Evolutionary conservation across 2,797 vertebrate species (phyloP).

Genomic region (Scomberomorus guttatus): DNA sequence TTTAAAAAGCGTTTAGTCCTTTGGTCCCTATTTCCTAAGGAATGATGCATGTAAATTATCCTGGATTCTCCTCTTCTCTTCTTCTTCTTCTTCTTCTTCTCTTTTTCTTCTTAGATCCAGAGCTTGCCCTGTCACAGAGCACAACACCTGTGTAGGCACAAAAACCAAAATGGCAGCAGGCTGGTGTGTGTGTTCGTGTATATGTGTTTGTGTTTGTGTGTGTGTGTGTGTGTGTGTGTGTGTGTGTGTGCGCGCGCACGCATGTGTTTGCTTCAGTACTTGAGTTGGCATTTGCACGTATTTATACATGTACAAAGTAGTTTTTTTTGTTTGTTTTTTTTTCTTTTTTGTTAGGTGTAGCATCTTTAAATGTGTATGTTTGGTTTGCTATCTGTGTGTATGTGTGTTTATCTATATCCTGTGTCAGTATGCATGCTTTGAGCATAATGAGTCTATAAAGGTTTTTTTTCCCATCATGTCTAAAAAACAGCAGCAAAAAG

Average conservation of each 20-base stretch:
- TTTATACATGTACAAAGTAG: constrained; percentile 84
- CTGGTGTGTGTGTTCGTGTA: constrained; percentile 87
- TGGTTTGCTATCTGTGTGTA: constrained; percentile 68
- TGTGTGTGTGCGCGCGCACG: constrained; percentile 59
- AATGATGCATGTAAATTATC: constrained; percentile 98
- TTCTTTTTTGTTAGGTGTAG: constrained; percentile 62
- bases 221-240: constrained; percentile 83
- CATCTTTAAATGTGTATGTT: constrained; percentile 74
- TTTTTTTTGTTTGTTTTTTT: constrained; percentile 35
- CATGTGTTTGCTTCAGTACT: constrained; percentile 78
- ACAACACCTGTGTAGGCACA: constrained; percentile 90
- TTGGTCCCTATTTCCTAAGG: constrained; percentile 99
- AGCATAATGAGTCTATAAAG: constrained; percentile 90
- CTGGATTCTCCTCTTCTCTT: constrained; percentile 87
- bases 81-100: constrained; percentile 38
- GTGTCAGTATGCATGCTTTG: constrained; percentile 89
- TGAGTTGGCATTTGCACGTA: constrained; percentile 86
- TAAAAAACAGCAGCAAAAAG: constrained; percentile 91
- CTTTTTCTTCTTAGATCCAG: constrained; percentile 81
- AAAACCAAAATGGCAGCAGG: constrained; percentile 92
- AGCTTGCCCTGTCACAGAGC: constrained; percentile 87
- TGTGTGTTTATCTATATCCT: constrained; percentile 79
- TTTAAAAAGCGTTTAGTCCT: constrained; percentile 99
- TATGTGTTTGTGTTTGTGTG: constrained; percentile 69
- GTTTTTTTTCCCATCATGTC: constrained; percentile 83